Base-by-base conservation (phyloP, 2,888 invertebrate genomes). In the Caenorhabditis sp. region DNA sequence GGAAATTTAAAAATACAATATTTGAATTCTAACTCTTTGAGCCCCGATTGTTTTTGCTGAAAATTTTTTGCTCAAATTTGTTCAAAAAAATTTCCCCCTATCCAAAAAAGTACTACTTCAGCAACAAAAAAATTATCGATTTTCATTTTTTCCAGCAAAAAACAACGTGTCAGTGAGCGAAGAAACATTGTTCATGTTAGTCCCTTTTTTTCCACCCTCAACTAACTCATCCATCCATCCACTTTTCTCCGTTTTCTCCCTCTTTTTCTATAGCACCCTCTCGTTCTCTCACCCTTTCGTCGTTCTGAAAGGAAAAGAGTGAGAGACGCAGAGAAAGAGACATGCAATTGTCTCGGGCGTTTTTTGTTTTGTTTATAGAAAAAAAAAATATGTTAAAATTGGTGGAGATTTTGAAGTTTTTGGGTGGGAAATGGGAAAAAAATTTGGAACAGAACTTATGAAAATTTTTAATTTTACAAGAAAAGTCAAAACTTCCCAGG, bases 271-370 rank as follows among this genome's bases (percentile, higher is more conserved):
- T 31, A 5, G 14, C 43, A 17, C 43, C 14, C 43, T 43, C 43
- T 43, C 43, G 14, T 3, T 17, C 43, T 43, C 43, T 43, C 43
- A 14, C 17, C 14, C 43, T n/a, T n/a, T 3, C 17, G 6, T 43
- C 17, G 12, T 14, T 43, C 14, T 14, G 14, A 17, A 43, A 43
- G 43, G 49, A 43, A 19, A 26, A 49, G 24, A 62, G 23, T 2
- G 23, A 26, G 59, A 66, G 65, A 59, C 43, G 43, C 17, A 62
- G 58, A 67, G 61, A 57, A 62, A 43, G 19, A 62, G 58, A 67
- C 43, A 43, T 31, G 31, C 31, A 31, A 31, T 31, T 31, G 5
- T 31, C 31, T 10, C 31, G 31, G 4, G 2, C 14, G 2, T 17
- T 43, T 10, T 43, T 3, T 43, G 10, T 43, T 43, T 43, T 43